Evolutionary conservation across 2,797 vertebrate species (phyloP).

Genomic region (Vultur gryphus): DNA sequence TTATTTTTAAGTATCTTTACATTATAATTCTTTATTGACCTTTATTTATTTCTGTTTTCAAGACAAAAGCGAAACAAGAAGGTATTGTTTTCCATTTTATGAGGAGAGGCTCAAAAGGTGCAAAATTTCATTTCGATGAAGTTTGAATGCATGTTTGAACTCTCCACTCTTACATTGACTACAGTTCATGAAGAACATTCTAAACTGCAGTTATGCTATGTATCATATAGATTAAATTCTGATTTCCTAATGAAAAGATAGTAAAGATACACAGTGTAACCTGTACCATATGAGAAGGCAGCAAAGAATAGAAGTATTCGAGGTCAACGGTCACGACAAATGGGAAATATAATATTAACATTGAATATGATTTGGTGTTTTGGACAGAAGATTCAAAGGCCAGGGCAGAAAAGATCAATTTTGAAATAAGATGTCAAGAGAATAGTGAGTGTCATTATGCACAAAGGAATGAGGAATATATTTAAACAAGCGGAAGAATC

Average conservation of each 20-base stretch:
- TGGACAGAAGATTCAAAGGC: neutral
- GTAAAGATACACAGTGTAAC: neutral
- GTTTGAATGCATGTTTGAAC: neutral
- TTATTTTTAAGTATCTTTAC: neutral
- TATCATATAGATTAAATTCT: neutral
- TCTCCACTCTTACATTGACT: neutral
- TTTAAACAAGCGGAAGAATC: neutral
- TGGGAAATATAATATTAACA: neutral
- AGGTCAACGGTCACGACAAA: neutral
- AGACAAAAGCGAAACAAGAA: neutral
- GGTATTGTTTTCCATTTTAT: neutral
- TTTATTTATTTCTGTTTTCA: neutral
- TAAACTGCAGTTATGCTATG: neutral
- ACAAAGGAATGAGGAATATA: neutral
- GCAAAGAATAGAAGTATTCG: neutral
- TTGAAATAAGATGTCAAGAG: neutral
- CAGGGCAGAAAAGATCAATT: neutral
- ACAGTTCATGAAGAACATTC: neutral
- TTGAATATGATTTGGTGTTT: neutral
- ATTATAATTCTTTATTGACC: neutral
- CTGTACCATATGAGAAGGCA: neutral
- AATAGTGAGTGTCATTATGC: neutral
- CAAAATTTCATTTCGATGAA: neutral
- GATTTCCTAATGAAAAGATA: neutral
- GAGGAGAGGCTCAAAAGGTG: neutral